Conservation (phyloP, 92 coral and sea anemone genomes). For the Parazoanthus swiftii region DNA sequence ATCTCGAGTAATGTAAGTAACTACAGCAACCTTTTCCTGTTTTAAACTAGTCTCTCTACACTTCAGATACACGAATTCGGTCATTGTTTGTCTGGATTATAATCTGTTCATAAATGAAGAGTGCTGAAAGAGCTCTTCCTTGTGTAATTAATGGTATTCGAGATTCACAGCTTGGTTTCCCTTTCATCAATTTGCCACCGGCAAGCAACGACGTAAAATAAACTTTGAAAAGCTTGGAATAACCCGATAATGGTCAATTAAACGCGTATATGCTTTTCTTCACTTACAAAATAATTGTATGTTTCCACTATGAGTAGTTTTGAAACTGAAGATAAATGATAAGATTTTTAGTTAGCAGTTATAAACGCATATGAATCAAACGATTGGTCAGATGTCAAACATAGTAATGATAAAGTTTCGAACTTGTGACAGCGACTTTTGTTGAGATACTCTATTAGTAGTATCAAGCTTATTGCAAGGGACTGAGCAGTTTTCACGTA, state of each 20-base stretch:
- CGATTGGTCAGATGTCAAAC: too few relatives aligned
- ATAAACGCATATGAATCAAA: too few relatives aligned
- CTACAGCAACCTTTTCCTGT: too few relatives aligned
- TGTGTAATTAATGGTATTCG: neutral
- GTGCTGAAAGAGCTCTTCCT: neutral
- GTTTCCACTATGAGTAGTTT: too few relatives aligned
- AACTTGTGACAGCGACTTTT: neutral
- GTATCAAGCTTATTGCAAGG: neutral
- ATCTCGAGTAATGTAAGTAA: neutral
- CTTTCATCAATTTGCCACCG: neutral
- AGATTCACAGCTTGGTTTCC: neutral
- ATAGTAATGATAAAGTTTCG: too few relatives aligned
- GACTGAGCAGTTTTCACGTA: neutral
- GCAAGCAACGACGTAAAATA: neutral
- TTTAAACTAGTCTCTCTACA: neutral
- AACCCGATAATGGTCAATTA: too few relatives aligned
- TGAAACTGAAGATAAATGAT: too few relatives aligned
- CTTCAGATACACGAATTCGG: neutral
- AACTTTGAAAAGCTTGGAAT: neutral
- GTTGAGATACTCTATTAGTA: neutral
- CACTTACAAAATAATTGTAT: too few relatives aligned
- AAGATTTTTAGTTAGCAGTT: too few relatives aligned
- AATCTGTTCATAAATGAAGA: neutral
- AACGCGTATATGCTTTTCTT: too few relatives aligned
- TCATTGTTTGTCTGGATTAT: neutral